Base-by-base conservation (phyloP, 2,888 invertebrate species). In the Acleris literana region DNA sequence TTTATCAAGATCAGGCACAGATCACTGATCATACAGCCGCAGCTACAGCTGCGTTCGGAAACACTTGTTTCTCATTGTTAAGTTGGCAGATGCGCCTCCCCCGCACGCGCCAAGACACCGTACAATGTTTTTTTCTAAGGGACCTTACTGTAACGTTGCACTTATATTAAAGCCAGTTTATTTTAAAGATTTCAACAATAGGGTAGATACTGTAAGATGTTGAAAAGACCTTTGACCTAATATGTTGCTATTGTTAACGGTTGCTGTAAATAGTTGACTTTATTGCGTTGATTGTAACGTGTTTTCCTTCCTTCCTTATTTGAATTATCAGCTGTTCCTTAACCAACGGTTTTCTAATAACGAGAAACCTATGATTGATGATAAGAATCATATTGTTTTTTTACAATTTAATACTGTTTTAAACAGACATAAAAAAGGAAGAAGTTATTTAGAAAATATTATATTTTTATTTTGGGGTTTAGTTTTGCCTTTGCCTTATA, bases 31-130 rank as follows among this genome's bases (percentile, higher is more conserved):
- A 57, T 46, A 46, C 56, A 57, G 56, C 56, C 56, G 54, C 53
- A n/a, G n/a, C 56, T 57, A 57, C 57, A 57, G 57, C 57, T 57
- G 57, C 29, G 57, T 57, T 57, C 46, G 11, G 44, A 57, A 17
- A 57, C 57, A 57, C 57, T 57, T 57, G 57, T 46, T 57, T 17
- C 44, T 25, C 46, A 57, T 57, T 57, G 57, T 57, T 57, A 56
- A 56, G 57, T 25, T 57, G 46, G 57, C 57, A 57, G 57, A 57
- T 57, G 57, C 18, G 54, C 55, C 57, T 17, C 57, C 57, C 57
- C 57, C 57, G 57, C 57, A 57, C 57, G 57, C 57, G 57, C 57
- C 25, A 46, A 46, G 57, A 57, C 22, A 57, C 49, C 20, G 18
- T 49, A 46, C 11, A 57, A 46, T 22, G 2, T 39, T 43, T 25